These are phyloP conservation scores for Timandra comae DNA, from an alignment of 2,888 invertebrate genomes.

Conservation along the genomic window DNA sequence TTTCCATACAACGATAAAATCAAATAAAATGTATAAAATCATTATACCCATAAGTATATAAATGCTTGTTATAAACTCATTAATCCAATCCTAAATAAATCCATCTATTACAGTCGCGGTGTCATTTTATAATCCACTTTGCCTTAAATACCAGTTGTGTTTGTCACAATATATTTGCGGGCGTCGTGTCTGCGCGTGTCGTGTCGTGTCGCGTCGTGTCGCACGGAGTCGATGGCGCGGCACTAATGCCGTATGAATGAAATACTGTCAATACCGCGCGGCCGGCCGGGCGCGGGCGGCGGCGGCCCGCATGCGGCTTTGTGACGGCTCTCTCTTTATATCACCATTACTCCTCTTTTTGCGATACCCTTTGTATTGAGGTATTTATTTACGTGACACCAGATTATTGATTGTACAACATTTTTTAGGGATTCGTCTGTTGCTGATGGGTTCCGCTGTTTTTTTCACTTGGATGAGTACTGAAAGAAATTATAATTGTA, in stretches of 20 bases:
- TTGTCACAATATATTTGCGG: no score
- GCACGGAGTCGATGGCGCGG: conserved; percentile 59
- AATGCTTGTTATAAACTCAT: neutral
- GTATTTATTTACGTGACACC: conserved; percentile 31
- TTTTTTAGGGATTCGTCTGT: no score
- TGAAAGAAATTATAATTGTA: no score
- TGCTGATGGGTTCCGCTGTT: no score
- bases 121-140: neutral
- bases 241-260: conserved; percentile 76
- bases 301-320: conserved; percentile 72
- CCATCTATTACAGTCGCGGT: neutral
- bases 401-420: neutral
- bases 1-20: neutral
- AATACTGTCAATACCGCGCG: conserved; percentile 78
- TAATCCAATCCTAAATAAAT: neutral
- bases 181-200: neutral
- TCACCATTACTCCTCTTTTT: conserved; percentile 60
- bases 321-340: conserved; percentile 73
- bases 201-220: conserved; percentile 53
- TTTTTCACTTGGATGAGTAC: no score
- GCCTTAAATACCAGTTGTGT: neutral
- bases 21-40: neutral
- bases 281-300: no score
- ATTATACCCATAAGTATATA: neutral
- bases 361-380: conserved; percentile 53